Evolutionary conservation across 2,113 vertebrate genomes (phyloP).

Genomic region (Empidonax traillii): DNA sequence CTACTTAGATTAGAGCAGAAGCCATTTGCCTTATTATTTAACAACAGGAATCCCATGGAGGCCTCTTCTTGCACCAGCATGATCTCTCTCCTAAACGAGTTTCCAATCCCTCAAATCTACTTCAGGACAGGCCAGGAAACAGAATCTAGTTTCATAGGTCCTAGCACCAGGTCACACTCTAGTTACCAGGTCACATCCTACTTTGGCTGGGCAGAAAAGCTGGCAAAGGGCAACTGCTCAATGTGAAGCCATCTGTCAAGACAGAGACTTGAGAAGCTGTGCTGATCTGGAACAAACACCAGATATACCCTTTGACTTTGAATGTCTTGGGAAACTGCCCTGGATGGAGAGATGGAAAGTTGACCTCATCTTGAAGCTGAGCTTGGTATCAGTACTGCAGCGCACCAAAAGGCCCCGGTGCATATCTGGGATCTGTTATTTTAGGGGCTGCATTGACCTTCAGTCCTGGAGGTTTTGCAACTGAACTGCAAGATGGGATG

Average conservation of each 20-base stretch:
- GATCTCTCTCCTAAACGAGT: not conserved
- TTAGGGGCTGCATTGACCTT: not conserved
- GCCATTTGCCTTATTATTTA: not conserved
- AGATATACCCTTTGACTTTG: rapidly evolving
- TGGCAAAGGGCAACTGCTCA: not conserved
- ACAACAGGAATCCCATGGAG: not conserved
- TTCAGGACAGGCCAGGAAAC: not conserved
- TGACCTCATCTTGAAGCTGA: not conserved
- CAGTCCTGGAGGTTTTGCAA: not conserved
- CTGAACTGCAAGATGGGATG: not conserved
- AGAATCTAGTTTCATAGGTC: too few species aligned
- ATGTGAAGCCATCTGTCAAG: not conserved
- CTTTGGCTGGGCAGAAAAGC: not conserved
- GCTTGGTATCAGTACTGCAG: not conserved
- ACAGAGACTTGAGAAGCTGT: not conserved
- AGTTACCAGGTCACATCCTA: not conserved
- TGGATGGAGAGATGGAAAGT: not conserved
- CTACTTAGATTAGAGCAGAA: not conserved
- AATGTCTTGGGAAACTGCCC: not conserved
- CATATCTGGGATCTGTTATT: not conserved
- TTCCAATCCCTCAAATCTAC: not conserved
- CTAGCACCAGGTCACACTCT: not conserved
- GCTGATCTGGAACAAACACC: not conserved
- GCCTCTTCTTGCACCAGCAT: not conserved
- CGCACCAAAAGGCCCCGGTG: rapidly evolving